These are phyloP conservation scores for Steinernema feltiae DNA, from an alignment of 1,140 invertebrate genomes.

Conservation along the genomic window DNA sequence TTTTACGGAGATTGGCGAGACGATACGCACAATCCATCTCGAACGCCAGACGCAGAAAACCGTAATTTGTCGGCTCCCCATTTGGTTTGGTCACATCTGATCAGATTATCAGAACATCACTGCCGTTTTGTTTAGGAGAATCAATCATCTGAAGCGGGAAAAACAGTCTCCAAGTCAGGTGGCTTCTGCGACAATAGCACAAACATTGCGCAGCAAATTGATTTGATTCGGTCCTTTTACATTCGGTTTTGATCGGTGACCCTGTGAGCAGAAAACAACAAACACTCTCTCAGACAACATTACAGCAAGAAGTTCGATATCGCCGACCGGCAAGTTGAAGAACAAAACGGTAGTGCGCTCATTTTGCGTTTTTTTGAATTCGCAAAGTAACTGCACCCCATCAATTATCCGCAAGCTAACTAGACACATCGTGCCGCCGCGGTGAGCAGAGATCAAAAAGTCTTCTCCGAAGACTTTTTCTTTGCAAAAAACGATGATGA, in stretches of 20 bases:
- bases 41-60: neutral
- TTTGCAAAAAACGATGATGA: neutral
- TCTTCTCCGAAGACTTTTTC: neutral
- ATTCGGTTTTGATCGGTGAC: conserved; percentile 4
- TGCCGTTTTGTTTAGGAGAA: neutral
- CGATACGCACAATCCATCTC: neutral
- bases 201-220: neutral
- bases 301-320: neutral
- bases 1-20: neutral
- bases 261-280: conserved; percentile 1
- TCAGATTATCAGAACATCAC: neutral
- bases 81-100: neutral
- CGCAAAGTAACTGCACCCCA: neutral
- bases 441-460: neutral
- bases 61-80: neutral
- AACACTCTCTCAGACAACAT: neutral
- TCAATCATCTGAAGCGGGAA: neutral
- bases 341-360: neutral
- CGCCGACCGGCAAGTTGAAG: neutral
- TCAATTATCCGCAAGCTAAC: neutral
- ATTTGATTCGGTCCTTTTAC: neutral
- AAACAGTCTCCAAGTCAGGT: conserved; percentile 10
- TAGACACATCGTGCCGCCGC: neutral
- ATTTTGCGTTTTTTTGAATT: neutral
- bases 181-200: conserved; percentile 14